Percentiles rank a stretch among this genome's conserved stretches.
These are phyloP conservation scores for Aphidius colemani DNA, from an alignment of 2,888 invertebrate species.

Conservation along the genomic window DNA sequence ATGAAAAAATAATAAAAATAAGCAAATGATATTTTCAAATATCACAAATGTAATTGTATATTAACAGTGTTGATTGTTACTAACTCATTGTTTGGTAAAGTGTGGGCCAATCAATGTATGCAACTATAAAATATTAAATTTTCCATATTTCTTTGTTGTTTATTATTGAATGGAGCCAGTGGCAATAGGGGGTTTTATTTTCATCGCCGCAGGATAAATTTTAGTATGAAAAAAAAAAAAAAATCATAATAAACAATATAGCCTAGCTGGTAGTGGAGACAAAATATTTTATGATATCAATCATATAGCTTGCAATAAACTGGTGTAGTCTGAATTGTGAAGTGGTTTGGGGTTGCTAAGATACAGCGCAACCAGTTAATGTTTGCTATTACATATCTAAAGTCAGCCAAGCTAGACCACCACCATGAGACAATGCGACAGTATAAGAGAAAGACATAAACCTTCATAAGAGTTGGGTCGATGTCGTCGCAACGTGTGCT, in stretches of 20 bases:
- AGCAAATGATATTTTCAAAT: too few species aligned
- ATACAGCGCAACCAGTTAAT: constrained; percentile 53
- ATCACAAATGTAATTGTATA: too few species aligned
- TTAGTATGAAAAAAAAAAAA: constrained; percentile 4
- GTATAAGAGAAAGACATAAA: constrained; percentile 1
- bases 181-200: too few species aligned
- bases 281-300: constrained; percentile 54
- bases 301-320: constrained; percentile 54
- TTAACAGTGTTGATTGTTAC: too few species aligned
- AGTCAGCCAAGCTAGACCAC: constrained; percentile 34
- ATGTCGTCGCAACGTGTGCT: constrained; percentile 53
- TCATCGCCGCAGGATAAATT: too few species aligned
- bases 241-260: constrained; percentile 18
- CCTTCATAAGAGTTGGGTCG: constrained; percentile 34
- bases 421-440: constrained; percentile 11
- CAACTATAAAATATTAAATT: neutral
- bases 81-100: too few species aligned
- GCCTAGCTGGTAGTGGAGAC: constrained; percentile 23
- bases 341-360: constrained; percentile 51
- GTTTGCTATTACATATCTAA: constrained; percentile 46
- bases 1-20: too few species aligned
- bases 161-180: too few species aligned
- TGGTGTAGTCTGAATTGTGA: constrained; percentile 21
- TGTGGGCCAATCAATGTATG: too few species aligned
- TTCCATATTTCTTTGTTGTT: neutral